Evolutionary conservation across 2,888 invertebrate species (phyloP), one percentile per base, ranked within the genome.

Genomic region (Villa cingulata): DNA sequence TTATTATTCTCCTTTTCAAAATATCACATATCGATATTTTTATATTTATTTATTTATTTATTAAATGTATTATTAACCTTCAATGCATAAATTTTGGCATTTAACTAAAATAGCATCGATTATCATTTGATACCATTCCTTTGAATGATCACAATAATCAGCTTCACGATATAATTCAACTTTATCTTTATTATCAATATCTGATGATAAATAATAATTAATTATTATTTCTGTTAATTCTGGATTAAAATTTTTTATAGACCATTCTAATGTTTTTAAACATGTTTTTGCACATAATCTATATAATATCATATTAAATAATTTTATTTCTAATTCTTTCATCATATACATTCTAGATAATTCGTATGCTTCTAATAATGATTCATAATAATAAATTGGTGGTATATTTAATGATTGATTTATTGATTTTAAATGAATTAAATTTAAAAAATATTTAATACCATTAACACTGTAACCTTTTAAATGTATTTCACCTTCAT

Each of bases 81-180:
- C 29, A 32, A 32, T 12, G 12, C 29, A 32, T 32, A 32, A 32
- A 38, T 54, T 53, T 39, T 56, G 56, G 44, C 68, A 67, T 48
- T 63, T 58, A 19, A 62, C 59, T 43, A 65, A 57, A 32, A 70
- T 60, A 10, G 68, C 58, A 54, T 70, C 68, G 37, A 61, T 59
- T 23, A 70, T 62, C 58, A 69, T 60, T 57, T 69, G 63, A 52
- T 64, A 62, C 70, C 70, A 70, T 53, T 67, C 66, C 19, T 59
- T 60, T 9, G 64, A 62, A 51, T 60, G 66, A 19, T 58, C 55
- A 1, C 68, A 68, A 41, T 62, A 59, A 48, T 67, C 64, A 16
- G 68, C 69, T 14, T 59, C 57, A n/a, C 61, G 59, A 49, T 63
- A 70, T 19, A 70, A 54, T 34, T 61, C 51, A 4, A 65, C 58